Evolutionary conservation across 2,888 invertebrate genomes (phyloP).

Genomic region (Papilio protenor): DNA sequence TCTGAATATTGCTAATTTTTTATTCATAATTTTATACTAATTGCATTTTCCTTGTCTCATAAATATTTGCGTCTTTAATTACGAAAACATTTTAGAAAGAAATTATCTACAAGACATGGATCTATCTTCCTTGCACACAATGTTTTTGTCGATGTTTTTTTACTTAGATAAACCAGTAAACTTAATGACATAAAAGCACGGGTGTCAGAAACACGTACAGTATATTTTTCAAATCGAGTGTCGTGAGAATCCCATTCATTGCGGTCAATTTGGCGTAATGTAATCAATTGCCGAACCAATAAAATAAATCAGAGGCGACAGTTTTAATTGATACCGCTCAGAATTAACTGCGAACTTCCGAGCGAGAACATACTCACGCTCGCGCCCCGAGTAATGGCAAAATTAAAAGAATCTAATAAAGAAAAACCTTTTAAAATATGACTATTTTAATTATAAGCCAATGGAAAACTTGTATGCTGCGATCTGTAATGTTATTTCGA

Average conservation of each 20-base stretch:
- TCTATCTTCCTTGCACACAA: neutral
- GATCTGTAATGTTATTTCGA: neutral
- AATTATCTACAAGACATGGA: neutral
- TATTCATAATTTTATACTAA: neutral
- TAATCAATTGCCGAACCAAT: constrained; percentile 83
- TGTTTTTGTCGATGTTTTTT: neutral
- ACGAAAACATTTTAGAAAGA: no score
- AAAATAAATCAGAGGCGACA: constrained; percentile 83
- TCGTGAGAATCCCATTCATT: constrained; percentile 75
- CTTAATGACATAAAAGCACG: constrained; percentile 47
- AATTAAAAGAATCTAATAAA: constrained; percentile 15
- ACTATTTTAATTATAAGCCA: neutral
- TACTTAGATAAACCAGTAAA: neutral
- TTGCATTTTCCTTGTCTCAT: neutral
- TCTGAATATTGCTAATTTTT: neutral
- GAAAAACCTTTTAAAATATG: neutral
- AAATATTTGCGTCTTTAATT: neutral
- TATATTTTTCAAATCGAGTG: constrained; percentile 63
- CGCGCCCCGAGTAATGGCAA: constrained; percentile 44
- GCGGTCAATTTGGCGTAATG: constrained; percentile 83
- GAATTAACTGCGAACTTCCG: constrained; percentile 70
- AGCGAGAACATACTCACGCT: constrained; percentile 49
- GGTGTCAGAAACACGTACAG: constrained; percentile 44
- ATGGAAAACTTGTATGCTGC: neutral
- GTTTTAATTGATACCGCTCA: constrained; percentile 82